These are phyloP conservation scores for Ferdinandea cuprea DNA, from an alignment of 2,888 invertebrate species.

Conservation along the genomic window DNA sequence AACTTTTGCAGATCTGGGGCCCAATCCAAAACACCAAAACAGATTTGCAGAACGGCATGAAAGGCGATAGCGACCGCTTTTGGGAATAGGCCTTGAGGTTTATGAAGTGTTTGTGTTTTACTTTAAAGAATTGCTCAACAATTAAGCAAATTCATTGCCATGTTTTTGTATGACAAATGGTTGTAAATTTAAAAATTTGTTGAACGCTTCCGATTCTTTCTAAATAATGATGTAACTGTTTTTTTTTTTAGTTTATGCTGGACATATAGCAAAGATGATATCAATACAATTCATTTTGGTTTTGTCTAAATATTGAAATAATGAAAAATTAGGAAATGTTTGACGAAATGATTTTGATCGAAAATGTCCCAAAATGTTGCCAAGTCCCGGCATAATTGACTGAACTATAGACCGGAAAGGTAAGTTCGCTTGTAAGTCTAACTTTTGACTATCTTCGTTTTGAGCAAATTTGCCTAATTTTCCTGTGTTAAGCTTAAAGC, in stretches of 20 bases:
- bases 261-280: slow-evolving; percentile 25
- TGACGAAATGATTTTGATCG: background rate
- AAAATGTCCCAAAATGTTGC: slow-evolving; percentile 26
- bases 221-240: too few species aligned
- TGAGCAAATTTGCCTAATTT: background rate
- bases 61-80: too few species aligned
- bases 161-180: too few species aligned
- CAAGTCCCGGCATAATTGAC: slow-evolving; percentile 33
- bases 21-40: too few species aligned
- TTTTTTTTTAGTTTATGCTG: background rate
- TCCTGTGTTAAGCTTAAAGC: slow-evolving; percentile 13
- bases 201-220: too few species aligned
- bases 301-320: slow-evolving; percentile 7
- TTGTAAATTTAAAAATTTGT: too few species aligned
- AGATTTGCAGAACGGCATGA: too few species aligned
- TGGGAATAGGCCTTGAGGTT: too few species aligned
- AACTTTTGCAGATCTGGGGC: too few species aligned
- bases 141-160: too few species aligned
- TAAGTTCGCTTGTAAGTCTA: background rate
- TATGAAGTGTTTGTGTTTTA: too few species aligned
- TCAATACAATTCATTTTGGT: slow-evolving; percentile 7
- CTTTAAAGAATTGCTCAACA: too few species aligned
- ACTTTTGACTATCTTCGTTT: background rate
- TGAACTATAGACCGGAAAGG: slow-evolving; percentile 1
- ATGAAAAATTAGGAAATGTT: slow-evolving; percentile 11